phyloP scores from a whole-genome alignment of 1,140 invertebrate genomes.

The Dufourea novaeangliae region DNA sequence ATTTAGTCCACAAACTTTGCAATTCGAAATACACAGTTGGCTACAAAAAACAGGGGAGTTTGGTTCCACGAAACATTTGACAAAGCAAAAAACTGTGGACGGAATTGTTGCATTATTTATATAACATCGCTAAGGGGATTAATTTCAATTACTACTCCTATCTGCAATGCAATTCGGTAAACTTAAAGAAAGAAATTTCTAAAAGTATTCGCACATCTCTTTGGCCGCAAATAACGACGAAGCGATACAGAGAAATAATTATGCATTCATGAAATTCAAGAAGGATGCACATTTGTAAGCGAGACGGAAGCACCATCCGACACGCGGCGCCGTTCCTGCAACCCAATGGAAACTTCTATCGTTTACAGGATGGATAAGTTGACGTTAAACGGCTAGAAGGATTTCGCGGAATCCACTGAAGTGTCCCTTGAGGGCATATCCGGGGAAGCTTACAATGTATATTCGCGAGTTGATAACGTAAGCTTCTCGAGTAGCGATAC shows the following conservation, averaged over 20 bases:
- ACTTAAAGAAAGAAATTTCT: background rate
- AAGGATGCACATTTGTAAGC: constrained; percentile 46
- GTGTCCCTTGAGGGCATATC: constrained; percentile 13
- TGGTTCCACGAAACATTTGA: too few species aligned
- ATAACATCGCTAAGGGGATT: too few species aligned
- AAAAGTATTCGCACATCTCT: constrained; percentile 6
- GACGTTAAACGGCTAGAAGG: constrained; percentile 13
- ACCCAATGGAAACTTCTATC: constrained; percentile 48
- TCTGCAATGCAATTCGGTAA: too few species aligned
- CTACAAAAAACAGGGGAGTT: too few species aligned
- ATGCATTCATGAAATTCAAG: constrained; percentile 51
- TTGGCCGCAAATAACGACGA: background rate
- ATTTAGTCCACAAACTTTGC: too few species aligned
- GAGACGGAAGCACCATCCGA: constrained; percentile 44
- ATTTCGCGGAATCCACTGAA: constrained; percentile 40
- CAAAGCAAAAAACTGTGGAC: too few species aligned
- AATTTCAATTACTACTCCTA: too few species aligned
- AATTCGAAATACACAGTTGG: too few species aligned
- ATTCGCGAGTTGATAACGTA: constrained; percentile 32
- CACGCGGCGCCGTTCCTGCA: constrained; percentile 20
- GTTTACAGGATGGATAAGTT: constrained; percentile 35
- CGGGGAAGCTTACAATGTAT: constrained; percentile 22
- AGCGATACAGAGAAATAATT: constrained; percentile 39
- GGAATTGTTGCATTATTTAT: too few species aligned
- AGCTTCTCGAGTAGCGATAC: constrained; percentile 1